These are phyloP conservation scores for Diadema setosum DNA, from an alignment of 35 echinoderm and acorn worm species.

Conservation along the genomic window DNA sequence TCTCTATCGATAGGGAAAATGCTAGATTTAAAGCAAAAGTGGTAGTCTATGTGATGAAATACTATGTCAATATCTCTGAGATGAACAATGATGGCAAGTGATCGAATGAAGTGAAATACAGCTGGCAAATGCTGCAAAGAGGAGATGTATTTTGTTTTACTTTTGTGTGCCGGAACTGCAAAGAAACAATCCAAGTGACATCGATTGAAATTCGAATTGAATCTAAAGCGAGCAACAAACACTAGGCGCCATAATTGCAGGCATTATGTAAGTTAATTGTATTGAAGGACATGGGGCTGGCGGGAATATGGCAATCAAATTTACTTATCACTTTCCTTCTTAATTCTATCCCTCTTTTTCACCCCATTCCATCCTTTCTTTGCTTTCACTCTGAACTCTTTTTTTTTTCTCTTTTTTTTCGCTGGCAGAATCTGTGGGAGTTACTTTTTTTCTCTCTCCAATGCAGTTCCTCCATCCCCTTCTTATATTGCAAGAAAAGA, in stretches of 20 bases:
- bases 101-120: no score
- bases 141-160: no score
- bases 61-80: no score
- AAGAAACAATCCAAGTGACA: no score
- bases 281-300: conserved; percentile 12
- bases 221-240: conserved; percentile 4
- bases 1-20: no score
- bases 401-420: neutral
- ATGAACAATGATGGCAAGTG: no score
- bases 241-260: conserved; percentile 16
- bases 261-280: conserved; percentile 34
- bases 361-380: neutral
- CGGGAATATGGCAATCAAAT: conserved; percentile 23
- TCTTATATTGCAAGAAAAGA: conserved; percentile 7
- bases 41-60: no score
- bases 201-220: neutral
- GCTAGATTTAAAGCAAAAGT: no score
- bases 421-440: no score
- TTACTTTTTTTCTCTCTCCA: neutral
- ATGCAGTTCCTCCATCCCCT: neutral
- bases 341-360: neutral
- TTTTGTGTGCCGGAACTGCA: no score
- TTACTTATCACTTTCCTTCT: conserved; percentile 15
- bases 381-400: neutral
- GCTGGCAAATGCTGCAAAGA: no score